These are phyloP conservation scores for Caloenas nicobarica DNA, from an alignment of 2,113 vertebrate species.

Conservation along the genomic window DNA sequence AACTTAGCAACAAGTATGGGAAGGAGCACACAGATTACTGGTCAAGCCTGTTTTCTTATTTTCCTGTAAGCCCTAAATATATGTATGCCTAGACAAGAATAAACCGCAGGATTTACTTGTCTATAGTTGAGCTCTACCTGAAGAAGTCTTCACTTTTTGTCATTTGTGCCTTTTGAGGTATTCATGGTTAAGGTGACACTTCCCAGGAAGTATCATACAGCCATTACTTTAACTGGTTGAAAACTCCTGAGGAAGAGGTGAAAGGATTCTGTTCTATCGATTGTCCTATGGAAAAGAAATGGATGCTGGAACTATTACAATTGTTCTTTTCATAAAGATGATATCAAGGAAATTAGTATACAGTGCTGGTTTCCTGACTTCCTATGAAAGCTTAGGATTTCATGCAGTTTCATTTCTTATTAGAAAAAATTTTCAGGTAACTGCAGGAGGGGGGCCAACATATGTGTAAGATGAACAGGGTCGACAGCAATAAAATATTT, in stretches of 20 bases:
- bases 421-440: background rate
- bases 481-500: constrained; percentile 18
- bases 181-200: background rate
- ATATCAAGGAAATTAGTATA: background rate
- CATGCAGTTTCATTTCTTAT: background rate
- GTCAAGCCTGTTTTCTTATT: background rate
- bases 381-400: background rate
- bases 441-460: background rate
- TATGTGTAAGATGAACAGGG: background rate
- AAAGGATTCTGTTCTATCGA: background rate
- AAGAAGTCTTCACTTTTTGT: background rate
- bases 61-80: background rate
- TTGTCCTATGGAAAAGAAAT: background rate
- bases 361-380: background rate
- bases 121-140: background rate
- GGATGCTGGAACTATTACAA: background rate
- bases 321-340: background rate
- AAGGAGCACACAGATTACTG: background rate
- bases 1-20: background rate
- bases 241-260: background rate
- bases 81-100: background rate
- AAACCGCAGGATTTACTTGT: background rate
- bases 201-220: background rate
- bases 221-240: background rate
- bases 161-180: background rate